Evolutionary conservation across 2,888 invertebrate genomes (phyloP).

Genomic region (Stictocephala bisonia): DNA sequence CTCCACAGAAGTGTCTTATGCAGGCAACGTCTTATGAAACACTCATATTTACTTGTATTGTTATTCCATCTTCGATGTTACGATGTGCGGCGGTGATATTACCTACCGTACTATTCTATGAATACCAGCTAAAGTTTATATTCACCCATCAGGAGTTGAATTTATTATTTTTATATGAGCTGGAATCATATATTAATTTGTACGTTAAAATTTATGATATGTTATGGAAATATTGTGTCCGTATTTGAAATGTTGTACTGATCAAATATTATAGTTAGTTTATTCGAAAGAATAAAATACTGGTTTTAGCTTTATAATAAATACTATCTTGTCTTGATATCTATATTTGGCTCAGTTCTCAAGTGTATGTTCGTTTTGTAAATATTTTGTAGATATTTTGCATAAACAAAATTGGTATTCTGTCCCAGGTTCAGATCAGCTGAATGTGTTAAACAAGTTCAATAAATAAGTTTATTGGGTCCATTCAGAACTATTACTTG

Average conservation of each 20-base stretch:
- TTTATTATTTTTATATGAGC: constrained; percentile 40
- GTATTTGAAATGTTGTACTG: constrained; percentile 31
- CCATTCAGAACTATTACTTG: constrained; percentile 41
- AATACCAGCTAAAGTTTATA: constrained; percentile 35
- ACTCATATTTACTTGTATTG: constrained; percentile 22
- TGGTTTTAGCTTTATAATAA: constrained; percentile 36
- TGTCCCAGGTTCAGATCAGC: constrained; percentile 29
- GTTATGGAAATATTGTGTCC: constrained; percentile 15
- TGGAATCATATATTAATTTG: constrained; percentile 29
- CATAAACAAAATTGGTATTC: constrained; percentile 34
- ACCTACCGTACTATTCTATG: constrained; percentile 18
- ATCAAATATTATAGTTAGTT: constrained; percentile 6
- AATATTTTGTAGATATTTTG: constrained; percentile 35
- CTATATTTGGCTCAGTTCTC: constrained; percentile 34
- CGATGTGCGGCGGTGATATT: not conserved
- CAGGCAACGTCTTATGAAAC: constrained; percentile 39
- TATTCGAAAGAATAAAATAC: constrained; percentile 21
- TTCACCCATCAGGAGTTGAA: constrained; percentile 25
- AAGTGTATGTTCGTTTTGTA: constrained; percentile 37
- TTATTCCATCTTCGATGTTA: constrained; percentile 22
- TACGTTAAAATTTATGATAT: constrained; percentile 30
- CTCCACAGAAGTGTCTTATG: constrained; percentile 37
- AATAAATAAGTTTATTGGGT: constrained; percentile 42
- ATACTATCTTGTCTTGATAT: constrained; percentile 17
- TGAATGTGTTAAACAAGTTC: constrained; percentile 39